Conservation (phyloP, 1,140 invertebrate species). For the Cyclina sinensis region DNA sequence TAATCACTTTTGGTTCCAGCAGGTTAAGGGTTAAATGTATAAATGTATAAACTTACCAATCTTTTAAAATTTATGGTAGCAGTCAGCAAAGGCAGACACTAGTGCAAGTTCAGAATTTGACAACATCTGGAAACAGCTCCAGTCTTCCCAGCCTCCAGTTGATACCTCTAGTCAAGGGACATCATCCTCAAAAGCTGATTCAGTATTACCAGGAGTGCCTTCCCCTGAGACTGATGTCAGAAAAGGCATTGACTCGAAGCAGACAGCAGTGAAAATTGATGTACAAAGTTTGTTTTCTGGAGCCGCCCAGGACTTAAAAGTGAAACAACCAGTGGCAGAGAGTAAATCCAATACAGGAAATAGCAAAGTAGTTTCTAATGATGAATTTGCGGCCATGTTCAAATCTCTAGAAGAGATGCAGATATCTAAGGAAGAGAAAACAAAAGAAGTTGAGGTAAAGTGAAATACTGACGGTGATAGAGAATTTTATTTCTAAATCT, state of each 20-base stretch:
- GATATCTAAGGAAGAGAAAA: conserved; percentile 42
- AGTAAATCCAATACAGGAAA: background rate
- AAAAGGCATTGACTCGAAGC: conserved; percentile 4
- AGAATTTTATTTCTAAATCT: no score
- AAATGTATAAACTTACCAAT: no score
- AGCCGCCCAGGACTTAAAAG: background rate
- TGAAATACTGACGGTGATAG: no score
- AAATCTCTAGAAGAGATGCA: conserved; percentile 70
- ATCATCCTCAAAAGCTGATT: conserved; percentile 70
- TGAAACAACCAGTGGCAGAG: background rate
- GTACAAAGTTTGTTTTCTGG: conserved; percentile 70
- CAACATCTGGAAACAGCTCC: conserved; percentile 80
- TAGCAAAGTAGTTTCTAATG: conserved; percentile 54
- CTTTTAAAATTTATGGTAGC: background rate
- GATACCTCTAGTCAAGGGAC: conserved; percentile 8
- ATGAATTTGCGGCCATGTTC: conserved; percentile 77
- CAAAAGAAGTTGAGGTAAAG: conserved; percentile 13
- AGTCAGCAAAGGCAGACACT: background rate
- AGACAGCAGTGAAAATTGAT: conserved; percentile 33
- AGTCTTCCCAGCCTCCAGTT: conserved; percentile 36
- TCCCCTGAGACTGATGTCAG: conserved; percentile 38
- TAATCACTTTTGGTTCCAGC: no score
- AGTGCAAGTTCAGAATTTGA: conserved; percentile 75
- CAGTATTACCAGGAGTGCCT: conserved; percentile 69
- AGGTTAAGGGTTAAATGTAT: no score